A percentile compares a stretch with the other conserved stretches of the same genome.
Evolutionary conservation across 2,797 vertebrate species (phyloP).

Genomic region (Chrysocyon brachyurus): DNA sequence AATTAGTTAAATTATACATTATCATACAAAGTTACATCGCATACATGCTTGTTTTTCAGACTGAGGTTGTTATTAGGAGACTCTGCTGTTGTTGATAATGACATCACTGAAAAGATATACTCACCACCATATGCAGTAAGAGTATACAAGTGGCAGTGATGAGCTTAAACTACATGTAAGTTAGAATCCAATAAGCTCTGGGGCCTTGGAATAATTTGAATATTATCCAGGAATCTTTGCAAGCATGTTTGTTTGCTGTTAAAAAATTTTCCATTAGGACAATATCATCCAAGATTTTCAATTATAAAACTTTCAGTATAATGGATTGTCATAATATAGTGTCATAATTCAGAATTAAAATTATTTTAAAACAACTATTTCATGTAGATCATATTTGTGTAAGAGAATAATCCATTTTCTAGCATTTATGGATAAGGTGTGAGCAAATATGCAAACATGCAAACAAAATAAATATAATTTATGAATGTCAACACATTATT

Average conservation of each 20-base stretch:
- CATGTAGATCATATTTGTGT: not conserved
- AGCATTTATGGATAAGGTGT: not conserved
- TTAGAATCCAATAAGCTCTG: not conserved
- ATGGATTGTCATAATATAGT: not conserved
- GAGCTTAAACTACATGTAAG: not conserved
- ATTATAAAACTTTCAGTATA: conserved; percentile 19
- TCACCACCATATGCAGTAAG: not conserved
- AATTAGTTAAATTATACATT: not conserved
- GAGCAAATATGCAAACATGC: not conserved
- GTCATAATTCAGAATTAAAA: conserved; percentile 3
- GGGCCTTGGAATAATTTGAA: not conserved
- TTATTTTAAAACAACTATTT: conserved; percentile 2
- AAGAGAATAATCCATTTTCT: not conserved
- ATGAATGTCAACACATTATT: not conserved
- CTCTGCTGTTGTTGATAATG: not conserved
- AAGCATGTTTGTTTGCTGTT: not conserved
- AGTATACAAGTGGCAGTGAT: not conserved
- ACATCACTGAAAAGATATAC: not conserved
- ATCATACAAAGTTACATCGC: not conserved
- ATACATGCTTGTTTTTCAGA: not conserved
- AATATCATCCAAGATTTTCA: not conserved
- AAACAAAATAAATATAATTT: conserved; percentile 13
- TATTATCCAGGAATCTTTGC: not conserved
- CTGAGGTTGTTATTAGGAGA: not conserved
- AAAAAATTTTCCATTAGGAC: not conserved